These are phyloP conservation scores for Ostrea edulis DNA, from an alignment of 1,140 invertebrate species.

Conservation along the genomic window DNA sequence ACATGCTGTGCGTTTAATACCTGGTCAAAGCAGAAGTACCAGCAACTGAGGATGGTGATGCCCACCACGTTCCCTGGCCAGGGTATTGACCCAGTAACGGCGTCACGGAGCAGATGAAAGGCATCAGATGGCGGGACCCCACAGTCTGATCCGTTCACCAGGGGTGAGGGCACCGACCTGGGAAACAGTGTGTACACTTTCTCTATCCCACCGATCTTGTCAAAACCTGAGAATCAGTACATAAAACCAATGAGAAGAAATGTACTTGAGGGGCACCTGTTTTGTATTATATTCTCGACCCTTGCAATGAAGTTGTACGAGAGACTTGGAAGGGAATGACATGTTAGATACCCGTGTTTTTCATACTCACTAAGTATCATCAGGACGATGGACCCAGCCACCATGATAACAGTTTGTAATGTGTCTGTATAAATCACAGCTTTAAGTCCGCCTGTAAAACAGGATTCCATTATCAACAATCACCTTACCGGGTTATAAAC, in stretches of 20 bases:
- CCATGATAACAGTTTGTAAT: slow-evolving; percentile 82
- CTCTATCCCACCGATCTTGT: slow-evolving; percentile 79
- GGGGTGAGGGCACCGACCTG: slow-evolving; percentile 70
- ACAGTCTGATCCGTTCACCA: slow-evolving; percentile 63
- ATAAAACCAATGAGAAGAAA: background rate
- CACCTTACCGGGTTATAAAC: too few species aligned
- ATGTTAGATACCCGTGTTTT: too few species aligned
- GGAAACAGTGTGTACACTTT: slow-evolving; percentile 78
- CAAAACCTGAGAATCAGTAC: slow-evolving; percentile 61
- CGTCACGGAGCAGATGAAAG: slow-evolving; percentile 80
- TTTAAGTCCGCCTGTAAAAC: slow-evolving; percentile 79
- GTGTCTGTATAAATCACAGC: slow-evolving; percentile 83
- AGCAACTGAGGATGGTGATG: slow-evolving; percentile 81
- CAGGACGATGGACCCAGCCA: slow-evolving; percentile 79
- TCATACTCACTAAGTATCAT: slow-evolving; percentile 78
- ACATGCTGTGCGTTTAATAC: slow-evolving; percentile 60
- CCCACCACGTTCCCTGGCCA: slow-evolving; percentile 83
- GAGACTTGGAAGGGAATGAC: too few species aligned
- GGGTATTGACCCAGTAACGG: slow-evolving; percentile 78
- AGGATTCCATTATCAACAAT: too few species aligned
- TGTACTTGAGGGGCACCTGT: too few species aligned
- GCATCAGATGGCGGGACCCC: slow-evolving; percentile 76
- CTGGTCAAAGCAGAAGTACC: slow-evolving; percentile 84
- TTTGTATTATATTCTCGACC: too few species aligned
- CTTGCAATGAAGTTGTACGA: too few species aligned